These are phyloP conservation scores for Hypotaenidia okinawae DNA, from an alignment of 2,797 vertebrate species.

Conservation along the genomic window DNA sequence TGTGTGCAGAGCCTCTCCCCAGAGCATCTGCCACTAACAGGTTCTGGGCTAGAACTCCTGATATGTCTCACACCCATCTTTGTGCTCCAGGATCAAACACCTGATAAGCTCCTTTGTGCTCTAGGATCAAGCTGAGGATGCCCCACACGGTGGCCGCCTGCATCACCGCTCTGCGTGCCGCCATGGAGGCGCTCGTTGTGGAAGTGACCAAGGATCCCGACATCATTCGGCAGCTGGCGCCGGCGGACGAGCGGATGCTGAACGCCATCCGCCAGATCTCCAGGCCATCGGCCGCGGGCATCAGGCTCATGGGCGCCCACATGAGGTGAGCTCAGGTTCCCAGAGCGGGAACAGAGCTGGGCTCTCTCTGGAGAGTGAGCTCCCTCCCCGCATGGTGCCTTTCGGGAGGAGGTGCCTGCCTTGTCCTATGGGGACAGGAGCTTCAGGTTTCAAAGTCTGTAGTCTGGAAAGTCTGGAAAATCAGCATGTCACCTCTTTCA, in stretches of 20 bases:
- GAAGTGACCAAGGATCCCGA: constrained; percentile 90
- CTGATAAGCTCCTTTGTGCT: not conserved
- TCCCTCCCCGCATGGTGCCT: not conserved
- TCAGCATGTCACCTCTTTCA: not conserved
- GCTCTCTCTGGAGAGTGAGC: too few relatives aligned
- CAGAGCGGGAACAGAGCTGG: not conserved
- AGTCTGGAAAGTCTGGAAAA: not conserved
- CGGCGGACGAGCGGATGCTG: constrained; percentile 82
- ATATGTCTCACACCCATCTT: accelerated
- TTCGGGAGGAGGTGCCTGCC: not conserved
- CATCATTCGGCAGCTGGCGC: constrained; percentile 85
- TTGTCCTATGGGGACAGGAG: accelerated
- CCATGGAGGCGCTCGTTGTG: constrained; percentile 91
- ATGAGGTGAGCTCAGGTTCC: constrained; percentile 75
- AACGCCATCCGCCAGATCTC: constrained; percentile 87
- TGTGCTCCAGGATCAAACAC: constrained; percentile 85
- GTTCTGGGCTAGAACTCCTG: accelerated
- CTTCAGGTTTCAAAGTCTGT: not conserved
- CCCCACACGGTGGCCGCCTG: constrained; percentile 83
- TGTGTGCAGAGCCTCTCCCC: not conserved
- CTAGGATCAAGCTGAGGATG: constrained; percentile 90
- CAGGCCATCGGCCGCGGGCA: constrained; percentile 84
- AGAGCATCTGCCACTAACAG: not conserved
- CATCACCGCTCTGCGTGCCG: constrained; percentile 84
- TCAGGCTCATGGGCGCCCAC: constrained; percentile 80